Percentiles rank a stretch among this genome's conserved stretches.
Conservation (phyloP, 2,797 vertebrate species). For the Melopsittacus undulatus region DNA sequence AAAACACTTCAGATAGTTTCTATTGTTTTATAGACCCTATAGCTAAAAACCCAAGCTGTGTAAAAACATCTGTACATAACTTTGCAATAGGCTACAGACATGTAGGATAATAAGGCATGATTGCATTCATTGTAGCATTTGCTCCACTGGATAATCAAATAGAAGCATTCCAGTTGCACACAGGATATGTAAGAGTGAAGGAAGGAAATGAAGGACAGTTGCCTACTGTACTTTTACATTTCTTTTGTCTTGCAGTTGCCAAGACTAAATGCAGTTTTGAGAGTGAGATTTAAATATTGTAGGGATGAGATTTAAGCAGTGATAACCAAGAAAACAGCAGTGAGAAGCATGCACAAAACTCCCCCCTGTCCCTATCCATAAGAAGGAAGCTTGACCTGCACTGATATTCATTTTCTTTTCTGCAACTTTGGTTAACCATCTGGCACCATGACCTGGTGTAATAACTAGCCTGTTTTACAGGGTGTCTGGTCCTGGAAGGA, state of each 20-base stretch:
- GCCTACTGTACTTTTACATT: conserved; percentile 38
- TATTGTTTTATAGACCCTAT: conserved; percentile 68
- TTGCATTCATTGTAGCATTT: conserved; percentile 24
- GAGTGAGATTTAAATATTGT: not conserved
- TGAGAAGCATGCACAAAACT: not conserved
- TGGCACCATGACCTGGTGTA: not conserved
- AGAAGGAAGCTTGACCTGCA: not conserved
- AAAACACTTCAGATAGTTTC: conserved; percentile 58
- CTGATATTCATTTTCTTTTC: not conserved
- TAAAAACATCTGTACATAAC: conserved; percentile 60
- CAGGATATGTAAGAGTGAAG: conserved; percentile 48
- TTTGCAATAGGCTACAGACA: conserved; percentile 38
- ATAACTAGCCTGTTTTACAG: not conserved
- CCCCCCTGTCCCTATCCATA: not conserved
- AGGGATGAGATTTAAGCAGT: conserved; percentile 16
- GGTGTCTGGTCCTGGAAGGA: not conserved
- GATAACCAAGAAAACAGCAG: conserved; percentile 1
- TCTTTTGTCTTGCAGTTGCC: conserved; percentile 32
- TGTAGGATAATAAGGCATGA: conserved; percentile 41
- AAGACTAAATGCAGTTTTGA: conserved; percentile 27
- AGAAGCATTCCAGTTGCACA: conserved; percentile 48
- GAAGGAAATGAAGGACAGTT: conserved; percentile 65
- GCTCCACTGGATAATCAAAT: conserved; percentile 56
- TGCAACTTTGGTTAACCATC: not conserved
- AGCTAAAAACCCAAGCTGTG: conserved; percentile 61